Evolutionary conservation across 2,888 invertebrate genomes (phyloP), one percentile per base, ranked within the genome.

Genomic region (Andricus curvator): DNA sequence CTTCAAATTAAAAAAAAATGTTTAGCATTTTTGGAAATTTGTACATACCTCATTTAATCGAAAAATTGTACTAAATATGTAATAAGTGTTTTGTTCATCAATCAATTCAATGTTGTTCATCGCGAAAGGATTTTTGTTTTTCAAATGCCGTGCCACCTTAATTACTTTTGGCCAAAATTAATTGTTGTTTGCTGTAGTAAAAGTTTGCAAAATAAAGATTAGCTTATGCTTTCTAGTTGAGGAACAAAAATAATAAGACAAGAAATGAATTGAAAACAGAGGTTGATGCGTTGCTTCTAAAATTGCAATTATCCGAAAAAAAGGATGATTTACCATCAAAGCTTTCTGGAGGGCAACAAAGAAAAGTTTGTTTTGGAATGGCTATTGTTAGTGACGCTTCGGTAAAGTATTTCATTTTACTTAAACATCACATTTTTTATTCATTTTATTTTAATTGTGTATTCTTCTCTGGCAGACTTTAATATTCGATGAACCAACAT

Each of bases 311-410:
- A 74, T 88, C 88, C 0, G 94, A 95, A 0, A 98, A 98, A 90
- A 94, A 93, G 2, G 89, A 95, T 86, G 93, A 93, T 44, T 91
- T 94, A 83, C 95, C 96, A 0, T 90, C 92, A 41, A 94, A 94
- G 74, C 93, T 98, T 80, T 98, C 98, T 0, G 98, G 98, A 20
- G 99, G 98, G 17, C 98, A 98, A 95, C 97, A 98, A 93, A 94
- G 99, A 77, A 96, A 98, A 85, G 92, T 98, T 68, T 97, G 97
- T 76, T 94, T 98, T 37, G 97, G 96, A 37, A 97, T 98, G 91
- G 97, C 98, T 1, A 94, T 98, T 70, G 95, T 97, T 62, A 97
- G 98, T 0, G 95, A 95, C 84, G 96, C 97, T 29, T 29, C 93
- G 86, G 94, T 94, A 86, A 87, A 86, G 86, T 64, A 20, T 20